Evolutionary conservation across 1,140 invertebrate species (phyloP), one percentile per base, ranked within the genome.

Genomic region (Cyclina sinensis): DNA sequence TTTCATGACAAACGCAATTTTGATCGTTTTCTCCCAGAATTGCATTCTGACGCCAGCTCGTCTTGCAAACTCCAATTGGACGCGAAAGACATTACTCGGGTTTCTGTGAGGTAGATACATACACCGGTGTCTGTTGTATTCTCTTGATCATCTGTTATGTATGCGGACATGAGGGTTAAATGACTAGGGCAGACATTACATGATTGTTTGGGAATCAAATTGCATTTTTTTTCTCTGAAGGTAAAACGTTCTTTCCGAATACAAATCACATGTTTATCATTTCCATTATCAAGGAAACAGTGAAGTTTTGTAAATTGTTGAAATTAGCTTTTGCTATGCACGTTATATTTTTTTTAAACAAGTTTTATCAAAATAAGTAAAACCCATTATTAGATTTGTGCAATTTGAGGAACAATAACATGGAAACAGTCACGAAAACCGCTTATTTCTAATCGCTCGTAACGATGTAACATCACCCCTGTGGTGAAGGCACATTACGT

Each of bases 31-130:
- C 51, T 59, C 24, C 9, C 46, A 21, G 37, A 21, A 46, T 30
- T n/a, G 14, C n/a, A n/a, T 4, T 12, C 35, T 43, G 86, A 88
- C 86, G 86, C 86, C 86, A 82, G 18, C 68, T 73, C 62, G 86
- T 54, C 78, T 65, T 81, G 59, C 32, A 43, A 24, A 18, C 62
- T 48, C 39, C 78, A 88, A 88, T 88, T 88, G 78, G 48, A 81
- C 86, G 79, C 82, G 86, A 88, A 88, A 88, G 70, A 27, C 62
- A 88, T 88, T 54, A 24, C 65, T 30, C 1, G 11, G 11, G 21
- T 57, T 73, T 54, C 51, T 88, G 86, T 73, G 65, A 73, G 65
- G 85, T 80, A 79, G 30, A 16, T 30, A 43, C 18, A 16, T 14
- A 46, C 39, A 57, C 37, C 27, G 18, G 7, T 27, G 27, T 48